Conservation (phyloP, 1,140 invertebrate genomes). For the Drosophila sp. region DNA sequence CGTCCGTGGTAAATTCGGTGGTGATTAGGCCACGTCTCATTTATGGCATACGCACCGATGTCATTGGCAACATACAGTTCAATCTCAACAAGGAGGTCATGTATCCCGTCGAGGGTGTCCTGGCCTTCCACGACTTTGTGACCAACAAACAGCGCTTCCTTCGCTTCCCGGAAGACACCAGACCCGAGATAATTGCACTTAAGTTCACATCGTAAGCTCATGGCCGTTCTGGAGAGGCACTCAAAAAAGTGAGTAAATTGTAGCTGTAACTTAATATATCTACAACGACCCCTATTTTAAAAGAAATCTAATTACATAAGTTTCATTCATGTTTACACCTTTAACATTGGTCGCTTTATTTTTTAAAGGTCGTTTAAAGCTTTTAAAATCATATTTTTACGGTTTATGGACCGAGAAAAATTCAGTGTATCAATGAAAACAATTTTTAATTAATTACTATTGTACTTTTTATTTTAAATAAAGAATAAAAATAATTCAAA, state of each 20-base stretch:
- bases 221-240: conserved; percentile 74
- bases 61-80: conserved; percentile 87
- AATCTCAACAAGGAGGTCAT: conserved; percentile 87
- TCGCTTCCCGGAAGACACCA: conserved; percentile 72
- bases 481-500: no score
- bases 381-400: no score
- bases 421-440: no score
- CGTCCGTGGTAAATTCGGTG: conserved; percentile 50
- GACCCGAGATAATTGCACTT: conserved; percentile 71
- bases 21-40: conserved; percentile 86
- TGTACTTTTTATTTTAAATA: no score
- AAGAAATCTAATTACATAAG: no score
- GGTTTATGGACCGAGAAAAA: no score
- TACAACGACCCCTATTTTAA: no score
- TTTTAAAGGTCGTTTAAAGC: no score
- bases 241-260: conserved; percentile 56
- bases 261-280: no score
- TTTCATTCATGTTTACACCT: no score
- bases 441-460: no score
- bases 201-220: conserved; percentile 76
- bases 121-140: conserved; percentile 87
- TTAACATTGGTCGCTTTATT: no score
- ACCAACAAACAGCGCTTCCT: conserved; percentile 85
- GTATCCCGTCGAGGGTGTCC: conserved; percentile 87
- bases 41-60: conserved; percentile 87